phyloP scores from a whole-genome alignment of 2,797 vertebrate species.

The Phataginus tricuspis region DNA sequence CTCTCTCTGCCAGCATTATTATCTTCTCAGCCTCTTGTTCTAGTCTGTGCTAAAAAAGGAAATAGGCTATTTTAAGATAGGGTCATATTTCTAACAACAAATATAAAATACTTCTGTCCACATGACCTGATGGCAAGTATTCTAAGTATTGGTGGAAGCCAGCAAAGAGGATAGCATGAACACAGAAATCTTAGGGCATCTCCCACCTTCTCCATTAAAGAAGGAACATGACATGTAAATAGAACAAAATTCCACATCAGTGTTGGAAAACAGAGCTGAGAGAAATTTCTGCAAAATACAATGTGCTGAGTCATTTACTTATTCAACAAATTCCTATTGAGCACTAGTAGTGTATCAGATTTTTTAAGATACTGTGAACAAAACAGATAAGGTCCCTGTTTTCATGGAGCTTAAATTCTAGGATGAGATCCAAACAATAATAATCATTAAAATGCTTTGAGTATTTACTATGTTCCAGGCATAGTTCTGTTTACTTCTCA shows the following conservation, averaged over 20 bases:
- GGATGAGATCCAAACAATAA: not conserved
- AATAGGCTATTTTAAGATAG: slow-evolving; percentile 31
- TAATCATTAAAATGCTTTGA: not conserved
- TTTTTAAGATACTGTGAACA: slow-evolving; percentile 10
- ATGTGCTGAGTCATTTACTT: not conserved
- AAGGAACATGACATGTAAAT: not conserved
- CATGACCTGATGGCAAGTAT: not conserved
- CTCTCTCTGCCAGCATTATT: slow-evolving; percentile 86
- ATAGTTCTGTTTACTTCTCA: not conserved
- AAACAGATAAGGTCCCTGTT: not conserved
- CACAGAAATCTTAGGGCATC: not conserved
- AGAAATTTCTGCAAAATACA: slow-evolving; percentile 9
- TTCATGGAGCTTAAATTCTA: not conserved
- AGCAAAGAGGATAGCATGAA: not conserved
- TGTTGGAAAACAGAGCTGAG: not conserved
- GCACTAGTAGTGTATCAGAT: not conserved
- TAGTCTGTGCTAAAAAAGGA: slow-evolving; percentile 86
- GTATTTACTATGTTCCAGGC: not conserved
- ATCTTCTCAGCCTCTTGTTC: slow-evolving; percentile 92
- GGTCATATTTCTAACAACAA: slow-evolving; percentile 15
- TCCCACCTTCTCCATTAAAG: not conserved
- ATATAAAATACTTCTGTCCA: slow-evolving; percentile 3
- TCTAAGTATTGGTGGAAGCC: not conserved
- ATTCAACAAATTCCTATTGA: not conserved
- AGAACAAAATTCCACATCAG: not conserved